Conservation (phyloP, 2,888 invertebrate genomes). For the Lithodes maja region DNA sequence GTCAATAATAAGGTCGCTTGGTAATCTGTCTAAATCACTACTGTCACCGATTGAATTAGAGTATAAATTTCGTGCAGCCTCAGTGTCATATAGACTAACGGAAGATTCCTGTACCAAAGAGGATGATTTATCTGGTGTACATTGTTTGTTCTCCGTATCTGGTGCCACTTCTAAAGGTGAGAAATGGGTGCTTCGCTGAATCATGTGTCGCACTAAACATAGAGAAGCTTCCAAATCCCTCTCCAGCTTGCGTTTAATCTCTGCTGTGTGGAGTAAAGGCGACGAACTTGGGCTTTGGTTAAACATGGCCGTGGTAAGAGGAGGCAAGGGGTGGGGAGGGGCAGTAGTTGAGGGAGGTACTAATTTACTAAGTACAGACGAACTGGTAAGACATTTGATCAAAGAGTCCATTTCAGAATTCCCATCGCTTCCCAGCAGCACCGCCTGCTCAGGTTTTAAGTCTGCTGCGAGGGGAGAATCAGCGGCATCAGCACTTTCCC, state of each 20-base stretch:
- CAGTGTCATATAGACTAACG: neutral
- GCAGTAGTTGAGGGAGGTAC: neutral
- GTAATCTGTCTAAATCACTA: neutral
- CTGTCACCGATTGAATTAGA: neutral
- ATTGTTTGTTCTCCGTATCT: too few species aligned
- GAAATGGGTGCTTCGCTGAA: constrained; percentile 16
- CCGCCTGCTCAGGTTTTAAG: constrained; percentile 8
- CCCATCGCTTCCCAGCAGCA: neutral
- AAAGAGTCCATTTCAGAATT: neutral
- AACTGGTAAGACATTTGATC: neutral
- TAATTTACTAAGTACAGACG: neutral
- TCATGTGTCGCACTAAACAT: constrained; percentile 44
- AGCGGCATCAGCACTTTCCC: neutral
- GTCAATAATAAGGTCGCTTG: neutral
- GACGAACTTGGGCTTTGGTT: neutral
- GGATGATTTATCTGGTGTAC: neutral
- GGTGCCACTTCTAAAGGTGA: neutral
- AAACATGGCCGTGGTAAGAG: neutral
- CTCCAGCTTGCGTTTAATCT: constrained; percentile 36
- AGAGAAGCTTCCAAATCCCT: constrained; percentile 46
- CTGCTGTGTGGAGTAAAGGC: neutral
- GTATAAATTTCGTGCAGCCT: neutral
- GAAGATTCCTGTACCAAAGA: neutral
- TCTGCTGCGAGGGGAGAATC: neutral
- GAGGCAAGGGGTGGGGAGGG: neutral